Base-by-base conservation (phyloP, 1,140 invertebrate genomes). In the Zaprionus inermis region DNA sequence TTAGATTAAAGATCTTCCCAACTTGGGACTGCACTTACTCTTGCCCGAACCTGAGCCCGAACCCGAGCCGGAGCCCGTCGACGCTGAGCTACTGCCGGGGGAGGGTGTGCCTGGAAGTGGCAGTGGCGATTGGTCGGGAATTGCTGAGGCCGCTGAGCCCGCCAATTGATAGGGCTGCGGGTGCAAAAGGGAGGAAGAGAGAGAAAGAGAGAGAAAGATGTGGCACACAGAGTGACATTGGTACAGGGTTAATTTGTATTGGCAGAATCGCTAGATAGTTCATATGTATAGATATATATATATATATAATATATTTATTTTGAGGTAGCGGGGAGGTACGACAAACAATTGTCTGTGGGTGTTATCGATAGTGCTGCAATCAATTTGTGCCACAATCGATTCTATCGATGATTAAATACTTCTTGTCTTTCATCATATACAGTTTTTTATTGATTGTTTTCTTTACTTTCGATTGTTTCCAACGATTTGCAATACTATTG, bases 31-130 rank as follows among this genome's bases (percentile, higher is more conserved):
- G 4, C 54, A 76, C 74, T 91, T 74, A 91, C 91, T 92, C 74
- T 91, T 92, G 79, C 91, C 91, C 46, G 90, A 86, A 30, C 81
- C 80, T 46, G 88, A 90, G 1, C 90, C 90, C 60, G 92, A 92
- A 44, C 91, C 91, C 74, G 91, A 92, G 30, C 85, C 91, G 46
- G 91, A 92, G 66, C 90, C 91, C 60, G 92, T 92, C 69, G 92
- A 92, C 12, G 92, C 91, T 46, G 91, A 92, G 83, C 91, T 92
- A 92, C 91, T 92, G 92, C 91, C 92, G 64, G 92, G 92, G 91
- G 92, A 92, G 91, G 92, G 91, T 92, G 92, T 92, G 86, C 90
- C 91, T 72, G 91, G 92, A 86, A 91, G 91, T 91, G 91, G 91
- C 91, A 91, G 91, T 92, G 86, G 92, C 91, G 91, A 92, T 91